A percentile compares a stretch with the other conserved stretches of the same genome.
Evolutionary conservation across 2,113 vertebrate genomes (phyloP).

Genomic region (Cromileptes altivelis): DNA sequence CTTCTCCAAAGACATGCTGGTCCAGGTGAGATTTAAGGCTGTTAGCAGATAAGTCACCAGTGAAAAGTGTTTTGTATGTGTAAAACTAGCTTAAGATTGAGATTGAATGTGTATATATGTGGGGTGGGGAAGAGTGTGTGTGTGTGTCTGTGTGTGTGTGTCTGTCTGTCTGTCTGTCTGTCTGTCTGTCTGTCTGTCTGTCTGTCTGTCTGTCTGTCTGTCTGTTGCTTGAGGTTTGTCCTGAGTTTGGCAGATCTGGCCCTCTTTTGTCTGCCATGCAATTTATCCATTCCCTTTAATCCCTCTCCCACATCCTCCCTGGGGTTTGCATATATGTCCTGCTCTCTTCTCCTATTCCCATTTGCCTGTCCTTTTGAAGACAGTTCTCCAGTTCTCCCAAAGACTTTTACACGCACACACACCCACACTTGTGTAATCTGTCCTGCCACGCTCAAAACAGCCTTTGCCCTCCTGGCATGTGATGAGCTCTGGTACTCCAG

Average conservation of each 20-base stretch:
- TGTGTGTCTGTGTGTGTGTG: neutral
- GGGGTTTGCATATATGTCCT: conserved; percentile 20
- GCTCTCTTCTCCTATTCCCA: conserved; percentile 42
- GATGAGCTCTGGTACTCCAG: conserved; percentile 65
- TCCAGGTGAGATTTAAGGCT: conserved; percentile 88
- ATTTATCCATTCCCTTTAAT: conserved; percentile 10
- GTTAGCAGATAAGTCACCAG: neutral
- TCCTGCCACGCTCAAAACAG: conserved; percentile 16
- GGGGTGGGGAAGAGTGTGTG: neutral
- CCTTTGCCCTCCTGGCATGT: conserved; percentile 43
- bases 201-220: neutral
- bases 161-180: neutral
- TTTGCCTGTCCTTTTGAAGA: conserved; percentile 66
- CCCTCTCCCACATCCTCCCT: conserved; percentile 19
- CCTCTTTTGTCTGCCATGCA: conserved; percentile 7
- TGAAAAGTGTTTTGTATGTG: conserved; percentile 3
- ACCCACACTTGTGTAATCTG: conserved; percentile 31
- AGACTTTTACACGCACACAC: conserved; percentile 21
- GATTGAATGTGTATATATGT: neutral
- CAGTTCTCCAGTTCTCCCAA: conserved; percentile 16
- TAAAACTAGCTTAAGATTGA: neutral
- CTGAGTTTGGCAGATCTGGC: conserved; percentile 16
- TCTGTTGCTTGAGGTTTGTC: neutral
- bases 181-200: neutral
- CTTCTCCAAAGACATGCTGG: conserved; percentile 97